Conservation (phyloP, 2,113 vertebrate genomes). For the Poecilia latipinna region DNA sequence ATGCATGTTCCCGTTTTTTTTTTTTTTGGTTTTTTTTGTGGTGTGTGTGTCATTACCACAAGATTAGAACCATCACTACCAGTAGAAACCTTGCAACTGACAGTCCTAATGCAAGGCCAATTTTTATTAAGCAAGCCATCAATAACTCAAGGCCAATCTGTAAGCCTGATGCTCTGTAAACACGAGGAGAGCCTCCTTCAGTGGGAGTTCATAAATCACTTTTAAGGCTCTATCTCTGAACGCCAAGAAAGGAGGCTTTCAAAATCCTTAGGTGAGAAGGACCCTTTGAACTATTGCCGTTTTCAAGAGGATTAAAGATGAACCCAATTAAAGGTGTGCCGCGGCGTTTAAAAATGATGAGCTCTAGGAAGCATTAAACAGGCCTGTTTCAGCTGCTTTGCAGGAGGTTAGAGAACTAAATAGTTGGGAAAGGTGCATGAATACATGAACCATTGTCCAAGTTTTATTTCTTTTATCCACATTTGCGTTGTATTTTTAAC, state of each 20-base stretch:
- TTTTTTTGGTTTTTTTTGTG: neutral
- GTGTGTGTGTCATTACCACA: conserved; percentile 25
- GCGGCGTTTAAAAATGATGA: neutral
- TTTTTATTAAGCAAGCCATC: conserved; percentile 48
- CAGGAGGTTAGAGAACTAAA: neutral
- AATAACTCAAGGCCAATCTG: conserved; percentile 62
- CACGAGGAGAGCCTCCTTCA: conserved; percentile 47
- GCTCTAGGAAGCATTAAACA: conserved; percentile 1
- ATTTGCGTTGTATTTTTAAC: neutral
- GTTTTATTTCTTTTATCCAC: neutral
- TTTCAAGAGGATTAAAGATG: conserved; percentile 25
- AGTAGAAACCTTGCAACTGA: conserved; percentile 35
- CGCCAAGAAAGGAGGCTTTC: conserved; percentile 22
- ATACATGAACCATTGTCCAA: neutral
- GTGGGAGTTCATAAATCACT: conserved; percentile 47
- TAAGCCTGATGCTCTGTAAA: conserved; percentile 59
- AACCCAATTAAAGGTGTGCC: conserved; percentile 28
- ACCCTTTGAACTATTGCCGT: conserved; percentile 19
- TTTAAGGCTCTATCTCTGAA: conserved; percentile 44
- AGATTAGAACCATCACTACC: conserved; percentile 28
- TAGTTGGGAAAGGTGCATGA: neutral
- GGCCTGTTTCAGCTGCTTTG: neutral
- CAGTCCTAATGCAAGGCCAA: conserved; percentile 48
- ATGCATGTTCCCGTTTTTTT: neutral
- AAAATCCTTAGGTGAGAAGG: conserved; percentile 31